These are phyloP conservation scores for Leucophora obtusa DNA, from an alignment of 2,888 invertebrate genomes.

Conservation along the genomic window DNA sequence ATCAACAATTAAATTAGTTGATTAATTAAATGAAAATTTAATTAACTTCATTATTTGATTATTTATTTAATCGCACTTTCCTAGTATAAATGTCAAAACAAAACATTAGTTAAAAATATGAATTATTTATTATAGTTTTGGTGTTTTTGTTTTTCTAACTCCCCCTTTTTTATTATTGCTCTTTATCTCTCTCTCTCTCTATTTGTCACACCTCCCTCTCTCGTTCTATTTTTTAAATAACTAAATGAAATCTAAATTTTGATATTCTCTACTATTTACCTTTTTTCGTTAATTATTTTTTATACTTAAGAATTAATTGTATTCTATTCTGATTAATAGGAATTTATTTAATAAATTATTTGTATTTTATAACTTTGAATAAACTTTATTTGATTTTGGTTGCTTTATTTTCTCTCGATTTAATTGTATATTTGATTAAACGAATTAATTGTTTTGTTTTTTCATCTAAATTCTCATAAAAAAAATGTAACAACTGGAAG, in stretches of 20 bases:
- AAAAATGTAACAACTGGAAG: conserved; percentile 71
- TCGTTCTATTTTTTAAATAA: conserved; percentile 21
- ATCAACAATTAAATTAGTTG: no score
- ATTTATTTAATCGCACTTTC: neutral
- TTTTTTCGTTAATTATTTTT: conserved; percentile 24
- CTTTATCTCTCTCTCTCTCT: conserved; percentile 1
- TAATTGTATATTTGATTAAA: conserved; percentile 57
- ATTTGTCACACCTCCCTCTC: neutral
- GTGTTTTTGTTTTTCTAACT: conserved; percentile 18
- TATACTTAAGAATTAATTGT: conserved; percentile 43
- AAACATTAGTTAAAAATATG: conserved; percentile 2
- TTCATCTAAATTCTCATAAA: conserved; percentile 57
- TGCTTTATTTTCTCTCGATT: conserved; percentile 43
- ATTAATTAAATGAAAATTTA: no score
- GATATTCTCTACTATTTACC: conserved; percentile 42
- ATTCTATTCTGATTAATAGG: conserved; percentile 51
- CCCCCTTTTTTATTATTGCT: neutral
- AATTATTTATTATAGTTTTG: conserved; percentile 29
- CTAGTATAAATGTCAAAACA: conserved; percentile 4
- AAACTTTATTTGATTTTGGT: conserved; percentile 55
- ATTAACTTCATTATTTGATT: no score
- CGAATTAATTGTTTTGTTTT: conserved; percentile 33
- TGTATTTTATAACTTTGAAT: conserved; percentile 50
- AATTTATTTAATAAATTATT: conserved; percentile 56
- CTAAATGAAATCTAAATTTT: conserved; percentile 45